Base-by-base conservation (phyloP, 1,140 invertebrate genomes). In the Nasonia vitripennis region DNA sequence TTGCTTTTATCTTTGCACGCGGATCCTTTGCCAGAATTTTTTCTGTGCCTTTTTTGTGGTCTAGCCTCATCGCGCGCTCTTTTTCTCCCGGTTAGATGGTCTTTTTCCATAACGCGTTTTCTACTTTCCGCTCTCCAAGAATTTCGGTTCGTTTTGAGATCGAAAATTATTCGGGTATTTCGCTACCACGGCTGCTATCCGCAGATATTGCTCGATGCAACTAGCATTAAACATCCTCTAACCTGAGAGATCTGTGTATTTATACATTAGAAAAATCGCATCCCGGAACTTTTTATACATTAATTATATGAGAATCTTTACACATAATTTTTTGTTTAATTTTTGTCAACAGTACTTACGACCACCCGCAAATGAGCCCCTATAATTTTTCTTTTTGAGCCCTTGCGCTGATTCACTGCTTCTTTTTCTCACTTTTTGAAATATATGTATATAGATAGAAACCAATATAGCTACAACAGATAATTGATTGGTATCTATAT, bases 321-420 rank as follows among this genome's bases (percentile, higher is more conserved):
- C 27, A 80, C n/a, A 62, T 27, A 23, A 45, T 55, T 34, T 62
- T 68, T 51, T 17, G 7, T 71, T 67, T 81, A 5, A 7, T 78
- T 73, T 79, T 17, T 84, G 73, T 84, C 34, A 14, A 87, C 37
- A 86, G 73, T 86, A 84, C 71, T 87, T 88, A 70, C 74, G 70
- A 85, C 84, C 78, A 85, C 84, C 78, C 81, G 82, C 79, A 87
- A 87, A 85, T 84, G 85, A 78, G 80, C 84, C 84, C 84, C 20
- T 67, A 86, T 79, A 81, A 88, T 87, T 86, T 87, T 88, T 62
- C 55, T 62, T 81, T 88, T 89, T 84, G 71, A 87, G 82, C 87
- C 86, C 87, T 87, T 91, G 89, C 88, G 91, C 89, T 92, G 88
- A 92, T 81, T 91, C 91, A 92, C 91, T 83, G 92, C 91, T 93